phyloP scores from a whole-genome alignment of 2,888 invertebrate species.

The Scaptomyza parva region DNA sequence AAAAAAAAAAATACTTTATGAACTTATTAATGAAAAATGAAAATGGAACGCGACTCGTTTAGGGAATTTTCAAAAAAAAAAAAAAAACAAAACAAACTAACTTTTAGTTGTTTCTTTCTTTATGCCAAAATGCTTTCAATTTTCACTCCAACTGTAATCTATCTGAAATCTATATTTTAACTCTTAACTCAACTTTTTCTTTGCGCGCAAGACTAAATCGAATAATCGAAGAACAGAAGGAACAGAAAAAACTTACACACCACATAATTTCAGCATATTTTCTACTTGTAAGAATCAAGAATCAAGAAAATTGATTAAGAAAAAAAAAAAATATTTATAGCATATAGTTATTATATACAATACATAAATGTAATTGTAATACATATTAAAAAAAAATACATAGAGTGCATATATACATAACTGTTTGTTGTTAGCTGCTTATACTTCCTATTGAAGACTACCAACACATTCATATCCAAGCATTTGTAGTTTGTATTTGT shows the following conservation, averaged over 20 bases:
- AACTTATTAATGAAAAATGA: slow-evolving; percentile 39
- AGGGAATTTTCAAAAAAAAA: slow-evolving; percentile 81
- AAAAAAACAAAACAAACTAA: background rate
- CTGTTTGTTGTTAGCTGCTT: slow-evolving; percentile 80
- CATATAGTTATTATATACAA: slow-evolving; percentile 36
- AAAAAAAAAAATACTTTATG: slow-evolving; percentile 29
- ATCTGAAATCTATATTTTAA: slow-evolving; percentile 13
- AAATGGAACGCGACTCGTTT: slow-evolving; percentile 82
- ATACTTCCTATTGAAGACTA: slow-evolving; percentile 79
- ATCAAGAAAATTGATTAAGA: slow-evolving; percentile 18
- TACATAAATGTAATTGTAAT: slow-evolving; percentile 45
- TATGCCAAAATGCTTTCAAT: slow-evolving; percentile 14
- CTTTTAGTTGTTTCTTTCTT: slow-evolving; percentile 39
- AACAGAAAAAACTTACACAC: slow-evolving; percentile 10
- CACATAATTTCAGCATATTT: slow-evolving; percentile 50
- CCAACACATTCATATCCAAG: slow-evolving; percentile 70
- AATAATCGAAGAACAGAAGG: slow-evolving; percentile 15
- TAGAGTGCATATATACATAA: slow-evolving; percentile 63
- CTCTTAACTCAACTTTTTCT: slow-evolving; percentile 22
- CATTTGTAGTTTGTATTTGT: slow-evolving; percentile 74
- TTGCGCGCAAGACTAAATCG: slow-evolving; percentile 61
- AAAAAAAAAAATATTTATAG: slow-evolving; percentile 21
- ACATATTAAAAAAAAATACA: slow-evolving; percentile 46
- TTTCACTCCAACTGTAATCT: slow-evolving; percentile 7
- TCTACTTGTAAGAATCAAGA: slow-evolving; percentile 48